These are phyloP conservation scores for Neodontobutis hainanensis DNA, from an alignment of 2,113 vertebrate species.

Conservation along the genomic window DNA sequence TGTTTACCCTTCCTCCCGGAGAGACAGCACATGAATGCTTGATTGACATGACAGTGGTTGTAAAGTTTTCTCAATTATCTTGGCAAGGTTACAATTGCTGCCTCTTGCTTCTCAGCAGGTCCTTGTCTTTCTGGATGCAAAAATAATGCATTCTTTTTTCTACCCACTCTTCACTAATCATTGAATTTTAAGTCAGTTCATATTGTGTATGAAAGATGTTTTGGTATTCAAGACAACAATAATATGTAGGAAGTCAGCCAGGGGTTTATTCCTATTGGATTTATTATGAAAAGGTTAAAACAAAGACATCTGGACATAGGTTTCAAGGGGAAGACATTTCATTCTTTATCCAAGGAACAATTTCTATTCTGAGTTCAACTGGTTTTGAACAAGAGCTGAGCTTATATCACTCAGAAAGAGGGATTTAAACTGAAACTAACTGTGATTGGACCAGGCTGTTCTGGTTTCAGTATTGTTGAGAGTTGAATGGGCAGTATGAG, in stretches of 20 bases:
- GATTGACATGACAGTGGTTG: constrained; percentile 63
- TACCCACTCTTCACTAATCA: constrained; percentile 22
- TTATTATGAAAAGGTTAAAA: too few species aligned
- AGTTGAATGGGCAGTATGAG: too few species aligned
- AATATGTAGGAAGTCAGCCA: constrained; percentile 1
- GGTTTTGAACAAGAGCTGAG: too few species aligned
- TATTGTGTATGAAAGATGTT: constrained; percentile 15
- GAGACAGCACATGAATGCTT: constrained; percentile 55
- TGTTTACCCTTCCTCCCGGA: constrained; percentile 49
- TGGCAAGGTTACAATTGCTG: constrained; percentile 65
- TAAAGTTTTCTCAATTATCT: constrained; percentile 73
- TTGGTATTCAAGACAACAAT: constrained; percentile 11
- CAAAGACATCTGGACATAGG: too few species aligned
- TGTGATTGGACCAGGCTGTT: too few species aligned
- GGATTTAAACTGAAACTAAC: too few species aligned
- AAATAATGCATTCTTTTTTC: constrained; percentile 32
- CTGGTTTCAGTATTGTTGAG: too few species aligned
- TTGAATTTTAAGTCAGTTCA: constrained; percentile 33
- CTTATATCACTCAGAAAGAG: too few species aligned
- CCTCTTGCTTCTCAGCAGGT: constrained; percentile 48
- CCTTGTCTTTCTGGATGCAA: constrained; percentile 44
- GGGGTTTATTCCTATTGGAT: too few species aligned
- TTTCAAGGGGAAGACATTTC: too few species aligned
- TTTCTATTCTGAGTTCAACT: too few species aligned
- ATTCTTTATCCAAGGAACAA: too few species aligned